phyloP scores from a whole-genome alignment of 1,140 invertebrate genomes.

The Lasaia peninsularis region DNA sequence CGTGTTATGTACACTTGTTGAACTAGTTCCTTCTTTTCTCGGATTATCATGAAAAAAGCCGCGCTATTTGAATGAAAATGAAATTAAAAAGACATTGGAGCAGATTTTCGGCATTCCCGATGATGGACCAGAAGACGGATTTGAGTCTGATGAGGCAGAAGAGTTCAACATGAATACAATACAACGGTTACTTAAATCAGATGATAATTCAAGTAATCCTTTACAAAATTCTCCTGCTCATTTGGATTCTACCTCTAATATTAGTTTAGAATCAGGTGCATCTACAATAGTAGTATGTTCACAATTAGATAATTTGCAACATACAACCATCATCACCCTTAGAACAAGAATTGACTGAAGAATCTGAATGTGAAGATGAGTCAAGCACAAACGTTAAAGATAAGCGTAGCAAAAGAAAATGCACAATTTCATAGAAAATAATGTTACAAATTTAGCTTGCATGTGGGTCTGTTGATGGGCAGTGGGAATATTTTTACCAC shows the following conservation, averaged over 20 bases:
- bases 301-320: conserved; percentile 27
- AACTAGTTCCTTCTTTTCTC: conserved; percentile 22
- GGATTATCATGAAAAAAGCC: conserved; percentile 29
- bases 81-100: conserved; percentile 31
- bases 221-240: conserved; percentile 31
- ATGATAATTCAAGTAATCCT: conserved; percentile 26
- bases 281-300: conserved; percentile 30
- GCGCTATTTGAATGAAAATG: conserved; percentile 29
- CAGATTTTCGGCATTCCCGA: conserved; percentile 27
- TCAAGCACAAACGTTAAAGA: conserved; percentile 36
- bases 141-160: conserved; percentile 33
- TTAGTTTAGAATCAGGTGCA: conserved; percentile 24
- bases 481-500: conserved; percentile 33
- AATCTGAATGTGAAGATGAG: conserved; percentile 34
- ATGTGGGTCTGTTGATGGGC: conserved; percentile 21
- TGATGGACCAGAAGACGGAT: conserved; percentile 30
- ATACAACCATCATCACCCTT: conserved; percentile 24
- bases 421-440: conserved; percentile 26
- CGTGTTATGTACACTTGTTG: conserved; percentile 30
- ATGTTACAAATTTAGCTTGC: not conserved
- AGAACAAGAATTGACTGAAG: conserved; percentile 30
- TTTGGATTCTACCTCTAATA: conserved; percentile 23
- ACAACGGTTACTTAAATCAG: conserved; percentile 29
- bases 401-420: conserved; percentile 33
- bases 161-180: conserved; percentile 30